Percentiles rank a stretch among this genome's conserved stretches.
Evolutionary conservation across 2,113 vertebrate genomes (phyloP).

Genomic region (Cyanistes caeruleus): DNA sequence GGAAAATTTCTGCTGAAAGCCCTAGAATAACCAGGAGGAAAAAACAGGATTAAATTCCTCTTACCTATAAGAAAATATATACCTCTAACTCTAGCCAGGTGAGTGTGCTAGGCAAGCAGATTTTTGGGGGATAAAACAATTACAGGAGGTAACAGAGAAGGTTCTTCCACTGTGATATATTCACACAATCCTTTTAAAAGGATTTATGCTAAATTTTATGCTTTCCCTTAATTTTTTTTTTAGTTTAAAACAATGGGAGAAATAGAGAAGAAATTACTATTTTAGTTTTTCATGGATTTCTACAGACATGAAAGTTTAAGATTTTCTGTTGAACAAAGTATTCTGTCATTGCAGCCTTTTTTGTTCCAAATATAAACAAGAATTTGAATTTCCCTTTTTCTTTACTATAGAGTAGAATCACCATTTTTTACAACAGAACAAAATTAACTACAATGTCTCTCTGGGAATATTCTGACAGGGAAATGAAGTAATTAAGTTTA

Average conservation of each 20-base stretch:
- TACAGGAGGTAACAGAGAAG: neutral
- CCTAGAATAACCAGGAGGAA: constrained; percentile 72
- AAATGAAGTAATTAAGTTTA: neutral
- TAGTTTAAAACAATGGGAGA: neutral
- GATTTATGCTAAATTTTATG: neutral
- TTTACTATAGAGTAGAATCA: neutral
- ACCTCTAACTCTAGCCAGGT: neutral
- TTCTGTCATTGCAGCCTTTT: neutral
- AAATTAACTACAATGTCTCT: neutral
- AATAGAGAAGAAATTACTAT: neutral
- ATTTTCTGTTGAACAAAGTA: neutral
- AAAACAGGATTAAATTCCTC: neutral
- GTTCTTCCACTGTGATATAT: neutral
- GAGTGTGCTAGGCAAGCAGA: neutral
- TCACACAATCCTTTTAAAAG: neutral
- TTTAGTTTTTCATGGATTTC: neutral
- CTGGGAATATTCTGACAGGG: neutral
- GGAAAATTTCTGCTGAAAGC: constrained; percentile 97
- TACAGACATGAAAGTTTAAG: neutral
- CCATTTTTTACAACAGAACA: neutral
- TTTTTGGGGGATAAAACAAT: neutral
- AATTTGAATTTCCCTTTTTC: neutral
- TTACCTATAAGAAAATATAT: neutral
- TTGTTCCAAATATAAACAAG: neutral
- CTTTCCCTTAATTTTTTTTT: neutral